Evolutionary conservation across 1,140 invertebrate species (phyloP).

Genomic region (Macrobrachium nipponense): DNA sequence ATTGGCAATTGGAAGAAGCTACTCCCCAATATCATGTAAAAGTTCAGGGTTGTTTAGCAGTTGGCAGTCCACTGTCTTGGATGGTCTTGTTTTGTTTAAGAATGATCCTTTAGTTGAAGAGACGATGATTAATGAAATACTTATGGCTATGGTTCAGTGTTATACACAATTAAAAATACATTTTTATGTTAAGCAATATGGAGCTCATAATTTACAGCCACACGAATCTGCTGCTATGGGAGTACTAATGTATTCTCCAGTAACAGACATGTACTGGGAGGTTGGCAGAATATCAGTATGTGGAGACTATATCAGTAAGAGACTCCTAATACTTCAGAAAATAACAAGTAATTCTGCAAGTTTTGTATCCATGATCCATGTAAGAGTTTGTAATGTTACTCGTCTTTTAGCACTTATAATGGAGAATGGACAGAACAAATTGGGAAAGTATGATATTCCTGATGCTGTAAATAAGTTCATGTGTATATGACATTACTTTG

Average conservation of each 20-base stretch:
- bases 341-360: conserved; percentile 8
- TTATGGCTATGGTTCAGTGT: conserved; percentile 30
- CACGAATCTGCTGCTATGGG: conserved; percentile 44
- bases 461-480: no score
- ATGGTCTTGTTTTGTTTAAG: conserved; percentile 35
- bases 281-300: conserved; percentile 44
- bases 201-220: neutral
- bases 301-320: conserved; percentile 47
- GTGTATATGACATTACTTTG: no score
- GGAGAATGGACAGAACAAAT: conserved; percentile 41
- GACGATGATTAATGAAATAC: conserved; percentile 27
- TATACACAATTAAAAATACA: conserved; percentile 27
- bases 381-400: conserved; percentile 39
- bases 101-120: conserved; percentile 22
- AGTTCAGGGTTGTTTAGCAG: conserved; percentile 14
- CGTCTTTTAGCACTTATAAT: conserved; percentile 35
- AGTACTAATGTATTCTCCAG: conserved; percentile 31
- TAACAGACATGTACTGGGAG: conserved; percentile 35
- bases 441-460: conserved; percentile 39
- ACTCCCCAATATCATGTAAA: neutral
- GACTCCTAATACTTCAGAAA: conserved; percentile 38
- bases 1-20: conserved; percentile 34
- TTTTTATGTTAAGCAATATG: conserved; percentile 37
- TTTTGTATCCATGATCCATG: conserved; percentile 52
- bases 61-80: conserved; percentile 35